These are phyloP conservation scores for Clavelina lepadiformis DNA, from an alignment of 23 tunicate species.

Conservation along the genomic window DNA sequence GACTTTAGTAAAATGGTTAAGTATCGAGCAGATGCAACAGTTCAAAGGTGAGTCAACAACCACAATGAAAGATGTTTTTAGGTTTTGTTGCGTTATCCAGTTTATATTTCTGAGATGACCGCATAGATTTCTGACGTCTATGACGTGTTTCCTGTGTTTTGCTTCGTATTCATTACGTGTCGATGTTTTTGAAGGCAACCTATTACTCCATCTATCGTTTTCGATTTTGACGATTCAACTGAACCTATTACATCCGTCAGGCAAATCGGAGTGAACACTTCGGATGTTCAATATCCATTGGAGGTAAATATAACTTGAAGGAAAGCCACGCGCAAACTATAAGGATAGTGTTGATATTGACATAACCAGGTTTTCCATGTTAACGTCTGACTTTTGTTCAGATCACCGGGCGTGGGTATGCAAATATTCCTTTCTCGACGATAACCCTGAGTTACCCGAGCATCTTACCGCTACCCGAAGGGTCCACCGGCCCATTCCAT, in stretches of 20 bases:
- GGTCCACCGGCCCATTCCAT: conserved; percentile 1
- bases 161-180: too few relatives aligned
- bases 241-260: conserved; percentile 40
- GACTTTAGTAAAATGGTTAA: too few relatives aligned
- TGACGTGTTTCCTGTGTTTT: too few relatives aligned
- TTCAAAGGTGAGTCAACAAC: conserved; percentile 23
- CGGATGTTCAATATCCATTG: conserved; percentile 16
- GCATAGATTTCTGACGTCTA: too few relatives aligned
- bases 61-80: too few relatives aligned
- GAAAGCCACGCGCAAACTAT: too few relatives aligned
- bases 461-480: conserved; percentile 5
- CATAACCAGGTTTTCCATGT: too few relatives aligned
- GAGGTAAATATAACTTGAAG: conserved; percentile 30
- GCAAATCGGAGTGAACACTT: conserved; percentile 38
- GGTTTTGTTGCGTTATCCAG: too few relatives aligned
- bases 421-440: conserved; percentile 48
- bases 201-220: too few relatives aligned
- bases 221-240: conserved; percentile 43
- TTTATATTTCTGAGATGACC: too few relatives aligned
- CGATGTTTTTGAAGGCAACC: too few relatives aligned
- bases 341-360: too few relatives aligned
- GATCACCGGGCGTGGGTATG: conserved; percentile 62
- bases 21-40: conserved; percentile 25
- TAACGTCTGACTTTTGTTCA: conserved; percentile 1
- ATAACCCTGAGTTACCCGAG: conserved; percentile 32